phyloP scores from a whole-genome alignment of 2,797 vertebrate genomes.

The Xenopus petersii region DNA sequence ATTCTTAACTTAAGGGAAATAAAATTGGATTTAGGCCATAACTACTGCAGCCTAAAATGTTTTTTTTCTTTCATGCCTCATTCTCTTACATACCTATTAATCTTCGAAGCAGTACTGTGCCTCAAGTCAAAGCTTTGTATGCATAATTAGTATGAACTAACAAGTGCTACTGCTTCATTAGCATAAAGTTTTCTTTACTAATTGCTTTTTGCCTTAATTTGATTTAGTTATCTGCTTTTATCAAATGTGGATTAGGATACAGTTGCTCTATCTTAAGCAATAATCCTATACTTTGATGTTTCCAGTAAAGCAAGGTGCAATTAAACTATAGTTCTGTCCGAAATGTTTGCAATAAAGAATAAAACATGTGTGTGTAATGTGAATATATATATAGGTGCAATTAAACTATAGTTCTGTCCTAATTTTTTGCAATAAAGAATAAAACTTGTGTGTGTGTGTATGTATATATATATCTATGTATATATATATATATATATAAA shows the following conservation, averaged over 20 bases:
- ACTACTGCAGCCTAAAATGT: constrained; percentile 53
- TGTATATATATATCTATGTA: too few relatives aligned
- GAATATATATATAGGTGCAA: constrained; percentile 18
- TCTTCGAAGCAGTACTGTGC: constrained; percentile 63
- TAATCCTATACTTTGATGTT: constrained; percentile 53
- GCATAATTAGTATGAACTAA: constrained; percentile 79
- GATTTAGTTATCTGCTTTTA: constrained; percentile 67
- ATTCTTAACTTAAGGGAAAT: constrained; percentile 11
- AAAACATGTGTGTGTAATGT: constrained; percentile 3
- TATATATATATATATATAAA: too few relatives aligned
- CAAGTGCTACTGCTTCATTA: constrained; percentile 74
- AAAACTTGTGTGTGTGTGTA: constrained; percentile 3
- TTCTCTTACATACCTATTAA: constrained; percentile 65
- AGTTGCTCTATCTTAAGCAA: constrained; percentile 53
- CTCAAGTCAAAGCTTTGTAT: constrained; percentile 73
- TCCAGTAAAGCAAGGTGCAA: constrained; percentile 47
- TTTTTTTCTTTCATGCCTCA: constrained; percentile 59
- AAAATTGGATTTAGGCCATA: constrained; percentile 35
- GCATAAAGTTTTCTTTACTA: constrained; percentile 73
- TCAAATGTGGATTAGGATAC: constrained; percentile 60
- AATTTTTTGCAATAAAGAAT: constrained; percentile 28
- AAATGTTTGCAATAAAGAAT: constrained; percentile 28
- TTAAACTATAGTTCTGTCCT: constrained; percentile 30
- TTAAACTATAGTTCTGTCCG: constrained; percentile 28
- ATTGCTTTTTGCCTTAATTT: constrained; percentile 73